phyloP scores from a whole-genome alignment of 2,888 invertebrate species.

The Idaea aversata region DNA sequence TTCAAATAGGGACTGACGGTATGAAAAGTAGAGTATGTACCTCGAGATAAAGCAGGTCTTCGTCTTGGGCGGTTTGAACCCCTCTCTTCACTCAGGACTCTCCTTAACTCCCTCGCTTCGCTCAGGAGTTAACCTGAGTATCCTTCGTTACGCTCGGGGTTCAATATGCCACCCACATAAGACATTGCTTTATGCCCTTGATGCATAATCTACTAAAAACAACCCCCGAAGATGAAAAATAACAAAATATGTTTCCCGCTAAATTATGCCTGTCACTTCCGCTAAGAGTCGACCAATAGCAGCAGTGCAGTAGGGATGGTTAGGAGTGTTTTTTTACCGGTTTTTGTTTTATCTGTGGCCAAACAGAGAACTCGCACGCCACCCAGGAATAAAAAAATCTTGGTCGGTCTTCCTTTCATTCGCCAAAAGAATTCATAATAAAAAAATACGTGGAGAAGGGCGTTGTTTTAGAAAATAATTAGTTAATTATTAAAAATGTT shows the following conservation, averaged over 20 bases:
- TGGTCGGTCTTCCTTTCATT: neutral
- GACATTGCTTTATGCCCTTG: too few relatives aligned
- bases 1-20: too few relatives aligned
- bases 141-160: too few relatives aligned
- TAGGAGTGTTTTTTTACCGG: neutral
- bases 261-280: neutral
- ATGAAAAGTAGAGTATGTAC: too few relatives aligned
- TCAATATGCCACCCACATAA: too few relatives aligned
- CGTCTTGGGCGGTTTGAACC: too few relatives aligned
- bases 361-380: neutral
- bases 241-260: neutral
- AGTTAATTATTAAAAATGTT: conserved; percentile 22
- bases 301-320: neutral
- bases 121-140: too few relatives aligned
- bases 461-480: conserved; percentile 6
- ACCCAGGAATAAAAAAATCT: conserved; percentile 21
- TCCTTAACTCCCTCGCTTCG: too few relatives aligned
- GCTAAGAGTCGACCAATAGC: neutral
- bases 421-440: neutral
- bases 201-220: too few relatives aligned
- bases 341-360: neutral
- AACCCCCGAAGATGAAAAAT: too few relatives aligned
- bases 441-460: neutral
- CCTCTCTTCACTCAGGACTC: too few relatives aligned
- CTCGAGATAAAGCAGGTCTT: too few relatives aligned